Evolutionary conservation across 2,797 vertebrate genomes (phyloP), one percentile per base, ranked within the genome.

Genomic region (Mus caroli): DNA sequence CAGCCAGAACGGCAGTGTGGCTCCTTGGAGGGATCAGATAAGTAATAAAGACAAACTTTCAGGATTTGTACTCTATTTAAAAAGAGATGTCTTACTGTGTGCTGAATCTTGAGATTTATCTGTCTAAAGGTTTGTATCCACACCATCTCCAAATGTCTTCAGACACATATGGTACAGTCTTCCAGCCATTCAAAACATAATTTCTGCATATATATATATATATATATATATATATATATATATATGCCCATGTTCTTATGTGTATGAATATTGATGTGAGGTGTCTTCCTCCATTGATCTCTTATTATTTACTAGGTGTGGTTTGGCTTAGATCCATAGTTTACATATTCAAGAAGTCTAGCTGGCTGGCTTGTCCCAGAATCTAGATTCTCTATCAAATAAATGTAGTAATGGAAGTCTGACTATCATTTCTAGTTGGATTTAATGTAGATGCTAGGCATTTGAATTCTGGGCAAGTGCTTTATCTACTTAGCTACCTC

Each of bases 1-100:
- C 97, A 97, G 98, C 71, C 76, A 95, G 90, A 95, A 98, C 97
- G 97, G 97, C 98, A 98, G 98, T 88, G 97, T 95, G 95, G 52
- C 93, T 98, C 95, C 93, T 97, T 96, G 40, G 79, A 97, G 90
- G 90, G 98, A 96, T 96, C 96, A 96, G 34, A 75, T 96, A 96
- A 82, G 83, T 96, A 95, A 97, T 58, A 77, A 97, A 97, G 88
- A 94, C 93, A 96, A 90, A 98, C 97, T 96, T 98, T 97, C 1
- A 0, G 76, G 98, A 93, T 96, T 92, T 96, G 71, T 64, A 52
- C 37, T 92, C 50, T 95, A 82, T 60, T 96, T 96, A 77, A 85
- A 94, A 97, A 93, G 92, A 96, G 20, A 85, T 90, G 82, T 96
- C 88, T 88, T 43, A 43, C 56, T 26, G 46, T 94, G 69, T 73